Evolutionary conservation across 2,888 invertebrate genomes (phyloP).

Genomic region (Heliconius charithonia): DNA sequence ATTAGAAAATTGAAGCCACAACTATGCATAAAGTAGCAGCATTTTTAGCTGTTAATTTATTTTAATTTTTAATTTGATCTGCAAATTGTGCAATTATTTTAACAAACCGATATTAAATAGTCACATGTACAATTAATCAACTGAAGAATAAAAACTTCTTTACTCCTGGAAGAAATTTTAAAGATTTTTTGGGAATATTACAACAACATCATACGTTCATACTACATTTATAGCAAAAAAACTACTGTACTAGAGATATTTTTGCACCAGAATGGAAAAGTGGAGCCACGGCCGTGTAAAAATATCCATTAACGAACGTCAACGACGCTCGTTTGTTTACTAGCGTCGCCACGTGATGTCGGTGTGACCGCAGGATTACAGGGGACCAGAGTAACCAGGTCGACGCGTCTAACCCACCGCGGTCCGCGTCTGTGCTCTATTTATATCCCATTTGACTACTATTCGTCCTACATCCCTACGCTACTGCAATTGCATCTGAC

Average conservation of each 20-base stretch:
- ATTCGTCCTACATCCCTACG: constrained; percentile 49
- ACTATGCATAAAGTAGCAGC: no score
- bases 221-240: background rate
- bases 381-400: constrained; percentile 69
- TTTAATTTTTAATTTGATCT: no score
- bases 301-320: background rate
- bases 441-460: constrained; percentile 61
- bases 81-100: no score
- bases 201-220: no score
- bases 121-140: no score
- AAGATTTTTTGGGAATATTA: no score
- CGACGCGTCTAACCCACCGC: constrained; percentile 56
- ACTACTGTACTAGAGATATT: background rate
- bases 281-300: background rate
- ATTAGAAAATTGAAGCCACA: background rate
- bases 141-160: no score
- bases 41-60: no score
- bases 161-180: no score
- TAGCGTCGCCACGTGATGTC: constrained; percentile 52
- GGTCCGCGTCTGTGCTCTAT: constrained; percentile 55
- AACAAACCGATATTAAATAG: no score
- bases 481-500: constrained; percentile 53
- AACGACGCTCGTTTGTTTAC: constrained; percentile 55
- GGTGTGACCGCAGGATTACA: constrained; percentile 57
- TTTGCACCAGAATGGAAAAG: background rate